Percentiles rank a stretch among this genome's conserved stretches.
These are phyloP conservation scores for Caerostris darwini DNA, from an alignment of 1,140 invertebrate species.

Conservation along the genomic window DNA sequence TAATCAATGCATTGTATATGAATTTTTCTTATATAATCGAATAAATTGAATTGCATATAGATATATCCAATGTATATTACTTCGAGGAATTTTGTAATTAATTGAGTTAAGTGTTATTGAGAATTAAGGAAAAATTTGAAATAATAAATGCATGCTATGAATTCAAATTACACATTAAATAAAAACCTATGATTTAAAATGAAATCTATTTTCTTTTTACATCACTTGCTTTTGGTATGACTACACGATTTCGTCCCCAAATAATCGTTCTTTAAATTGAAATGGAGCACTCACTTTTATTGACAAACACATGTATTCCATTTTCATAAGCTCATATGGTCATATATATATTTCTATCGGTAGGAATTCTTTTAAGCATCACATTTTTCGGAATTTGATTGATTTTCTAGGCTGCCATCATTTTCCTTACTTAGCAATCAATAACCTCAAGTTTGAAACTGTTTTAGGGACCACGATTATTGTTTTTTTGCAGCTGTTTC, in stretches of 20 bases:
- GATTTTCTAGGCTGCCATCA: slow-evolving; percentile 27
- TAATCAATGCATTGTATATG: too few species aligned
- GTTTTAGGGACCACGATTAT: slow-evolving; percentile 17
- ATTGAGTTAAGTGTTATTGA: too few species aligned
- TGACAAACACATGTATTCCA: neutral
- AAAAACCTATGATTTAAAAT: neutral
- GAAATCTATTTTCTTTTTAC: neutral
- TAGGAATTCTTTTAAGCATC: slow-evolving; percentile 4
- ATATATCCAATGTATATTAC: too few species aligned
- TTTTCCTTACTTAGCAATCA: slow-evolving; percentile 17
- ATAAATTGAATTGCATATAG: too few species aligned
- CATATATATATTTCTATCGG: neutral
- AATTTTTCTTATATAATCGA: too few species aligned
- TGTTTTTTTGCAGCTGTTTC: slow-evolving; percentile 54
- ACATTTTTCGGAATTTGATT: slow-evolving; percentile 33
- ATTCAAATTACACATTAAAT: too few species aligned
- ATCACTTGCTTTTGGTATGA: neutral
- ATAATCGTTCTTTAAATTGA: neutral
- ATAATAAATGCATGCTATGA: too few species aligned
- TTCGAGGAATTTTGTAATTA: too few species aligned
- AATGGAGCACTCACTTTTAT: neutral
- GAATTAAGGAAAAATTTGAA: too few species aligned
- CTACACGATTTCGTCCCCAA: neutral
- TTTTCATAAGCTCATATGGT: neutral
- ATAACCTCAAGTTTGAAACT: slow-evolving; percentile 23